phyloP scores from a whole-genome alignment of 2,113 vertebrate species.

The Pelmatolapia mariae region DNA sequence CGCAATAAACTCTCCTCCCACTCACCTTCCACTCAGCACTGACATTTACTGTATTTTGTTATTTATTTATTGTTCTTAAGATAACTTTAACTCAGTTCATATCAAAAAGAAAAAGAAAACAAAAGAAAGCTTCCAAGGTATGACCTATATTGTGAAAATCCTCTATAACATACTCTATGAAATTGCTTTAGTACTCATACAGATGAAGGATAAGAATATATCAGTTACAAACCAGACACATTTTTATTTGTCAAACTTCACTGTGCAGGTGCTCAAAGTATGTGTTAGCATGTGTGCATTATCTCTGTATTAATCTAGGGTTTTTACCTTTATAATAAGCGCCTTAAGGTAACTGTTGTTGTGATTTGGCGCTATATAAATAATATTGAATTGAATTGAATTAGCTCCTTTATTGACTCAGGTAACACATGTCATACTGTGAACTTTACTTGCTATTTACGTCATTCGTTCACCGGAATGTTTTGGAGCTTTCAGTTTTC shows the following conservation, averaged over 20 bases:
- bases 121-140: background rate
- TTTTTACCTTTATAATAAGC: background rate
- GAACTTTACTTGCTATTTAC: background rate
- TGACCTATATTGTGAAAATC: background rate
- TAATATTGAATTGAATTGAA: background rate
- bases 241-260: background rate
- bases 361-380: background rate
- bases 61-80: background rate
- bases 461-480: background rate
- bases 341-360: background rate
- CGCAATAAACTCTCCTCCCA: background rate
- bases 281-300: background rate
- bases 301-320: background rate
- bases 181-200: background rate
- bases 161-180: background rate
- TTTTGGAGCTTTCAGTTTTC: background rate
- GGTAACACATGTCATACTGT: background rate
- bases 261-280: background rate
- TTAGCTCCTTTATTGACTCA: background rate
- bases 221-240: background rate
- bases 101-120: background rate
- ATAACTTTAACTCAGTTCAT: background rate
- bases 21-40: background rate
- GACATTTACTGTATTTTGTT: background rate
- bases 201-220: background rate